phyloP scores from a whole-genome alignment of 2,113 vertebrate genomes.

The Cryptoleucopteryx plumbea region DNA sequence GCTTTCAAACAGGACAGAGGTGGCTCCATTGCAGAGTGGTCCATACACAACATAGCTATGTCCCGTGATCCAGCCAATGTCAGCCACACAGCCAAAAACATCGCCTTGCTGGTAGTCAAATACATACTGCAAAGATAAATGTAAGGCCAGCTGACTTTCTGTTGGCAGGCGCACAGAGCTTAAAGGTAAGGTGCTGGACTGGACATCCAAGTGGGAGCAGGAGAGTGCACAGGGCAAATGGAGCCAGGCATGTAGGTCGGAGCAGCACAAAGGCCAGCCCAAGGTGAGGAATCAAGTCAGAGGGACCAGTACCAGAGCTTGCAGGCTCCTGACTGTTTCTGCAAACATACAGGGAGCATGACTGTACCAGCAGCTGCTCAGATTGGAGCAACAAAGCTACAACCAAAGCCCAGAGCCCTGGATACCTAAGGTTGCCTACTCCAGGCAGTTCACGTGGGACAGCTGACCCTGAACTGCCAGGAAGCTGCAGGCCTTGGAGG shows the following conservation, averaged over 20 bases:
- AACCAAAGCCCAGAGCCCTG: not conserved
- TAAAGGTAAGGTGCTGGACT: not conserved
- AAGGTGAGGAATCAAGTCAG: not conserved
- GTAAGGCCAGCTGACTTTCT: slow-evolving; percentile 12
- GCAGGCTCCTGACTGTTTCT: not conserved
- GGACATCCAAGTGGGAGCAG: not conserved
- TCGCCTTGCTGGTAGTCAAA: slow-evolving; percentile 86
- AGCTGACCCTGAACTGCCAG: not conserved
- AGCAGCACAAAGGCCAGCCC: not conserved
- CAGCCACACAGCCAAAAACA: slow-evolving; percentile 88
- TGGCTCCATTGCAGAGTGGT: slow-evolving; percentile 89
- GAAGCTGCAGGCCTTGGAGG: not conserved
- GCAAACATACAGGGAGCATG: not conserved
- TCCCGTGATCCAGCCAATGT: slow-evolving; percentile 94
- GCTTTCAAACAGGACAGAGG: slow-evolving; percentile 91
- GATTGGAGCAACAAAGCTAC: not conserved
- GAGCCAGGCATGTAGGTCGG: not conserved
- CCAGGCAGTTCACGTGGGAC: not conserved
- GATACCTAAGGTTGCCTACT: not conserved
- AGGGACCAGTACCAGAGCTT: not conserved
- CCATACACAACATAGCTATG: slow-evolving; percentile 94
- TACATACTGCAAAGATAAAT: slow-evolving; percentile 78
- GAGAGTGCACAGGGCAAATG: rapidly evolving
- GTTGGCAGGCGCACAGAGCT: not conserved
- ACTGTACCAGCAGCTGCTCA: not conserved